Base-by-base conservation (phyloP, 2,113 vertebrate genomes). In the Echinops telfairi region DNA sequence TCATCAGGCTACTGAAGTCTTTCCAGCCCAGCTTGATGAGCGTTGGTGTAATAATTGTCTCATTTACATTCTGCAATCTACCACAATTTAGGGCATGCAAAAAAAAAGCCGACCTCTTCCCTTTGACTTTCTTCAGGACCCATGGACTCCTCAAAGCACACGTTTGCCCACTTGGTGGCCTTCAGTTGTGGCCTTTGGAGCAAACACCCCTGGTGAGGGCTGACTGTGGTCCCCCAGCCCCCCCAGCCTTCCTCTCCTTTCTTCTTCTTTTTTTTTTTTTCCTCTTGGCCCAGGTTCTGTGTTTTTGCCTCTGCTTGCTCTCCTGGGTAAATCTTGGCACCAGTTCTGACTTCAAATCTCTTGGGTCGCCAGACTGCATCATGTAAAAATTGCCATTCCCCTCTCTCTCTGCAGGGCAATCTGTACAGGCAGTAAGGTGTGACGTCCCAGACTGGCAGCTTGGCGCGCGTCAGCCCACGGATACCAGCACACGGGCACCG, bases 1-100 rank as follows among this genome's bases (percentile, higher is more conserved):
- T 99, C 99, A 99, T 99, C 99, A 99, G 99, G 99, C 99, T 99
- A 99, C 99, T 99, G 99, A 99, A 99, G 99, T 99, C 99, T 99
- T 99, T 99, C 99, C 99, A 99, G 99, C 99, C 99, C 99, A 98
- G 99, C 99, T 99, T 99, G 99, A 99, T 99, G 99, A 99, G 99
- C 99, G 99, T 99, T 99, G 98, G 99, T 99, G 99, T 99, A 99
- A 99, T 99, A 99, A 99, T 99, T 99, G 99, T 99, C 99, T 99
- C 99, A 99, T 99, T 99, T 99, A 99, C 99, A 99, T 99, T 99
- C 99, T 99, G 99, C 99, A 99, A 99, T 99, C 99, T 99, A 99
- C 98, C 99, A 99, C 99, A 99, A 99, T 99, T 99, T 99, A 98
- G 98, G 98, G 98, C 98, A 98, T 92, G 96, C 92, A 97, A 97